phyloP scores from a whole-genome alignment of 1,140 invertebrate species.

The Leptinotarsa defecta region DNA sequence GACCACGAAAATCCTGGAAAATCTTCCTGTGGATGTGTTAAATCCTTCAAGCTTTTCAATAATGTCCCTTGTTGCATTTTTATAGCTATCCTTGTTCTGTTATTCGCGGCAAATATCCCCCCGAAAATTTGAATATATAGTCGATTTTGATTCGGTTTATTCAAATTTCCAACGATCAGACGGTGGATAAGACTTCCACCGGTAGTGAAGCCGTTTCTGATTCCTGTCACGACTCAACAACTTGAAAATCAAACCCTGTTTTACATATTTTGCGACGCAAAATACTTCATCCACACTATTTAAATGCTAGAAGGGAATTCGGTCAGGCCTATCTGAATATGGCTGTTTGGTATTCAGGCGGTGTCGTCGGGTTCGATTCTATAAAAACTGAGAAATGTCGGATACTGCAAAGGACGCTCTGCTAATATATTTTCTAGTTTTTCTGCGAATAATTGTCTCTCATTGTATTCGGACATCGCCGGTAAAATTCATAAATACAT shows the following conservation, averaged over 20 bases:
- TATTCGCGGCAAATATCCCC: slow-evolving; percentile 41
- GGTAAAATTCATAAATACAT: slow-evolving; percentile 21
- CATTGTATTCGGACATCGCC: slow-evolving; percentile 10
- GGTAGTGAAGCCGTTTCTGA: slow-evolving; percentile 19
- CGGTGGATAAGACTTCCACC: slow-evolving; percentile 13
- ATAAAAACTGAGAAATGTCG: slow-evolving; percentile 32
- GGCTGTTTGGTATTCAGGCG: slow-evolving; percentile 46
- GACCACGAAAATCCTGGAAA: neutral
- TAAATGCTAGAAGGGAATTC: slow-evolving; percentile 43
- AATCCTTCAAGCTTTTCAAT: slow-evolving; percentile 35
- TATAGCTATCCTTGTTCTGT: slow-evolving; percentile 42
- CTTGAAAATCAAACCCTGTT: slow-evolving; percentile 49
- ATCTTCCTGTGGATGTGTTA: slow-evolving; percentile 24
- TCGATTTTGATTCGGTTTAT: slow-evolving; percentile 37
- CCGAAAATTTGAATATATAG: slow-evolving; percentile 44
- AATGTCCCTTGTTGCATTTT: slow-evolving; percentile 45
- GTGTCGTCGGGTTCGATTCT: slow-evolving; percentile 42
- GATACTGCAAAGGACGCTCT: slow-evolving; percentile 26
- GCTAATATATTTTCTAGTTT: slow-evolving; percentile 26
- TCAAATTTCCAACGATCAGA: slow-evolving; percentile 32
- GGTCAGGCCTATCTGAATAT: slow-evolving; percentile 47
- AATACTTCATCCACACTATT: slow-evolving; percentile 48
- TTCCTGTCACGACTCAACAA: slow-evolving; percentile 40
- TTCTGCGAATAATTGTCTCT: slow-evolving; percentile 25
- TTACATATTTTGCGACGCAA: slow-evolving; percentile 48